Evolutionary conservation across 2,113 vertebrate genomes (phyloP), one percentile per base, ranked within the genome.

Genomic region (Pedionomus torquatus): DNA sequence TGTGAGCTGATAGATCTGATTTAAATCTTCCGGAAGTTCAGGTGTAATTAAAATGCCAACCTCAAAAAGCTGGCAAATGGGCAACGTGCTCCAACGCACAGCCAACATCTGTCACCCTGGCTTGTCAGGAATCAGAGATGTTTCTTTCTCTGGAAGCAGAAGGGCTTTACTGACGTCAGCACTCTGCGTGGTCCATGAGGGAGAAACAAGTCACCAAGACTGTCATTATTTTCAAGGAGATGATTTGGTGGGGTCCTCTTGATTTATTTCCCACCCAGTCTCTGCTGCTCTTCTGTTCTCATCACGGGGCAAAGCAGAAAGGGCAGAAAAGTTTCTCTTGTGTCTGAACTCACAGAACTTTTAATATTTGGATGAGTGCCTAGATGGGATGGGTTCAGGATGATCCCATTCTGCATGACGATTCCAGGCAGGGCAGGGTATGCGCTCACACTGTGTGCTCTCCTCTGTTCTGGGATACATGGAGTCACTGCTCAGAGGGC

Each of bases 401-500:
- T 95, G 94, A 95, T 95, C 87, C 93, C 93, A 94, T 95, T 94
- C 84, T 89, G 58, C 31, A 58, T 92, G 46, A 94, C 1, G 4
- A 63, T 69, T 91, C 37, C 89, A 91, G 83, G 87, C 89, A 87
- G 87, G 83, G 81, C 81, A 90, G 84, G 5, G 25, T 88, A 92
- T 65, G 65, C 0, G 2, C 66, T 95, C 80, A 65, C 41, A 41
- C 12, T 79, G 17, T 0, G 0, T 33, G 39, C 33, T 79, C 19
- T 83, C 28, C 57, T 87, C 57, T 1, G 0, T 74, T 39, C 58
- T 0, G 13, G 44, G 44, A 17, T 79, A 58, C 1, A 4, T 68
- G 58, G 58, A 71, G 30, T 52, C 55, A 41, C 65, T 87, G 60
- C 69, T 61, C 0, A 0, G 61, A 84, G 52, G 39, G 57, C 64